Conservation (phyloP, 2,888 invertebrate genomes). For the Scrobipalpa atriplicella region DNA sequence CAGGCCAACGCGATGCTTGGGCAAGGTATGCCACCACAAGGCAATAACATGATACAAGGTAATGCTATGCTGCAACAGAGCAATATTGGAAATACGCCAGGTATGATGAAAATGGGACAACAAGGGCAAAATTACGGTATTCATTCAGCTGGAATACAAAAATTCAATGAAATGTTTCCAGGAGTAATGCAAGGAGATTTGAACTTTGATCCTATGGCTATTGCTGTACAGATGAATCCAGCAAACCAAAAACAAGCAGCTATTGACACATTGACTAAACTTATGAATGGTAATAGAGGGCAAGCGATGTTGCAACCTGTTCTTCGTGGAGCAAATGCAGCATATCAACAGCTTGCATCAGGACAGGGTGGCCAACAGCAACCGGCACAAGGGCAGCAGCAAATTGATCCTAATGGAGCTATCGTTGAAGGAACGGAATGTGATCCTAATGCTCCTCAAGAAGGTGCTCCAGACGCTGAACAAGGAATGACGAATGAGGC, state of each 20-base stretch:
- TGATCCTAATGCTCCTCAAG: constrained; percentile 35
- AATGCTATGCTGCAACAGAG: neutral
- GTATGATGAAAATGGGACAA: constrained; percentile 10
- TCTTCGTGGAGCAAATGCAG: constrained; percentile 42
- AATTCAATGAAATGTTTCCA: constrained; percentile 74
- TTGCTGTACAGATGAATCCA: constrained; percentile 77
- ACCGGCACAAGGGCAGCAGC: constrained; percentile 26
- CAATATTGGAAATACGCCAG: constrained; percentile 13
- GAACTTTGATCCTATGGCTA: constrained; percentile 74
- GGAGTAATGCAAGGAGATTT: constrained; percentile 65
- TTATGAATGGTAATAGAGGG: constrained; percentile 51
- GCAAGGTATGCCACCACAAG: neutral
- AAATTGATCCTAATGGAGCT: constrained; percentile 44
- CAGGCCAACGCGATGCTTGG: constrained; percentile 6
- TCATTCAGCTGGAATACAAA: constrained; percentile 60
- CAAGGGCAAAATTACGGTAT: constrained; percentile 43
- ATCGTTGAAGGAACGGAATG: constrained; percentile 36
- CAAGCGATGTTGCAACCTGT: constrained; percentile 40
- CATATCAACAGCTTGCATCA: constrained; percentile 31
- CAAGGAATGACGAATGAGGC: constrained; percentile 50
- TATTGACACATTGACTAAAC: constrained; percentile 59
- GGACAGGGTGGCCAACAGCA: constrained; percentile 21
- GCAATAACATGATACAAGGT: neutral
- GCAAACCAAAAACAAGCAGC: constrained; percentile 64
- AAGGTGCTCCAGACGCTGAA: constrained; percentile 33